phyloP scores from a whole-genome alignment of 1,140 invertebrate species.

The Macrosteles quadrilineatus region DNA sequence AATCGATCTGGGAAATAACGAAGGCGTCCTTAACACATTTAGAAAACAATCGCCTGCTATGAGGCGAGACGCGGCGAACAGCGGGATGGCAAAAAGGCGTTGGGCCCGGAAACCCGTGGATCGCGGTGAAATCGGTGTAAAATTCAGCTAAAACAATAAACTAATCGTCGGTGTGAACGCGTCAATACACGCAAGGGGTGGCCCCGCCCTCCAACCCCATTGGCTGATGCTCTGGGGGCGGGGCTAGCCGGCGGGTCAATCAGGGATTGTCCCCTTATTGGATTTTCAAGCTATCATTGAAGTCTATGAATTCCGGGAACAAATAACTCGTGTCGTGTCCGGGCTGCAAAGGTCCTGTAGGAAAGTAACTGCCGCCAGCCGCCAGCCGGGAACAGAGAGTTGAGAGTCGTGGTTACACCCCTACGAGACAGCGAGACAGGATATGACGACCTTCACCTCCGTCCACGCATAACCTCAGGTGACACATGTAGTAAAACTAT shows the following conservation, averaged over 20 bases:
- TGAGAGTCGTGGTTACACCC: too few relatives aligned
- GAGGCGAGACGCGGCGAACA: too few relatives aligned
- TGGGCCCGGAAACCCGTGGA: not conserved
- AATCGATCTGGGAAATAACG: too few relatives aligned
- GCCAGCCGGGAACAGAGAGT: too few relatives aligned
- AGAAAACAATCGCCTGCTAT: too few relatives aligned
- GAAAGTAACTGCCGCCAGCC: too few relatives aligned
- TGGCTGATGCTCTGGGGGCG: not conserved
- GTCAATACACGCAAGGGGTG: not conserved
- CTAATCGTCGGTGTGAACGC: not conserved
- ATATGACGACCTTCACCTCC: too few relatives aligned
- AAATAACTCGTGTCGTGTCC: conserved; percentile 21
- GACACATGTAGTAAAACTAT: too few relatives aligned
- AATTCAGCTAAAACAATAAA: conserved; percentile 10
- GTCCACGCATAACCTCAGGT: too few relatives aligned
- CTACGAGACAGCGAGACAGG: too few relatives aligned
- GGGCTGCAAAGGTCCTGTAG: not conserved
- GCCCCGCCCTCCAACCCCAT: not conserved
- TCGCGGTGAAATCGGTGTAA: conserved; percentile 4
- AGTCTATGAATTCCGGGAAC: conserved; percentile 25
- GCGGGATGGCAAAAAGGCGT: too few relatives aligned
- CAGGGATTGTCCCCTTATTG: conserved; percentile 25
- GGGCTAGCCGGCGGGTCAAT: conserved; percentile 17
- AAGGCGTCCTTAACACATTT: too few relatives aligned
- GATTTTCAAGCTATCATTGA: conserved; percentile 28